phyloP scores from a whole-genome alignment of 2,888 invertebrate species.

The Dione juno region DNA sequence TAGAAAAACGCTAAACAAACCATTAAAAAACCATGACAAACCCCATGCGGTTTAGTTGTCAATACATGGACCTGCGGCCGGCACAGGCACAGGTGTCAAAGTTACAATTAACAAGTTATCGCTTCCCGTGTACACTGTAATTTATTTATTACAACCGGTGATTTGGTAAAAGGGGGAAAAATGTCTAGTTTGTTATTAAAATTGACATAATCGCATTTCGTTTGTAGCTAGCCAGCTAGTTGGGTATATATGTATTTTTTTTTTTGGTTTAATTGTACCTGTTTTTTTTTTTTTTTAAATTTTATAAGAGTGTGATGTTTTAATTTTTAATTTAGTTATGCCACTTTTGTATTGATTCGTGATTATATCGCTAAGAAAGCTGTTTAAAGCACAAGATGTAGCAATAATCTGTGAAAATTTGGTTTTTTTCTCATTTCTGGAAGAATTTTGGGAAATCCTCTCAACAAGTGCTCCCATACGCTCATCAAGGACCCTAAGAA shows the following conservation, averaged over 20 bases:
- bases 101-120: conserved; percentile 76
- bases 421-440: too few relatives aligned
- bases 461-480: too few relatives aligned
- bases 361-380: too few relatives aligned
- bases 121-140: conserved; percentile 60
- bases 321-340: too few relatives aligned
- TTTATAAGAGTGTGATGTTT: background rate
- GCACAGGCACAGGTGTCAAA: conserved; percentile 68
- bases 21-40: background rate
- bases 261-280: background rate
- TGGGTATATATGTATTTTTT: background rate
- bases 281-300: background rate
- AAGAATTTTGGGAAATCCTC: too few relatives aligned
- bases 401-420: too few relatives aligned
- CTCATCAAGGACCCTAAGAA: too few relatives aligned
- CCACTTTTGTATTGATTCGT: too few relatives aligned
- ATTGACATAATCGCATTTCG: conserved; percentile 13
- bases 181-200: conserved; percentile 17
- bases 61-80: conserved; percentile 9
- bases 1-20: background rate
- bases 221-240: background rate
- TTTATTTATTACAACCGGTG: conserved; percentile 45
- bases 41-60: conserved; percentile 32
- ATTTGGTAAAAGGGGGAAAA: conserved; percentile 44
- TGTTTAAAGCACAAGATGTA: too few relatives aligned